Percentiles rank a stretch among this genome's conserved stretches.
These are phyloP conservation scores for Dreissena rostriformis DNA, from an alignment of 1,140 invertebrate genomes.

Conservation along the genomic window DNA sequence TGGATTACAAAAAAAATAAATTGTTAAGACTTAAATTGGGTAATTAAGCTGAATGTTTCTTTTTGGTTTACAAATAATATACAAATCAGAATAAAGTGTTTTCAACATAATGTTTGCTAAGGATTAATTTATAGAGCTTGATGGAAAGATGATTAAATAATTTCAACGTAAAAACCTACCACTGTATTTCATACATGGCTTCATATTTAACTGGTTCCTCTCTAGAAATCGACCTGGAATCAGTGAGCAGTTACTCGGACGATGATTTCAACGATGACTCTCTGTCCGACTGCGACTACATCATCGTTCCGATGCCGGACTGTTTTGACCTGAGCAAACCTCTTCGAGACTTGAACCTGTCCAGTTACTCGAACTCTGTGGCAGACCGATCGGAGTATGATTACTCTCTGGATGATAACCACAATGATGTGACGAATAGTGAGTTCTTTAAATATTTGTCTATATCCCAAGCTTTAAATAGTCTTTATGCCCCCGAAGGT, in stretches of 20 bases:
- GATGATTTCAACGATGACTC: constrained; percentile 54
- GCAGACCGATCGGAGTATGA: constrained; percentile 1
- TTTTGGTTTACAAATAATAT: too few species aligned
- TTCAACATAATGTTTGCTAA: too few species aligned
- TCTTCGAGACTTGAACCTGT: constrained; percentile 28
- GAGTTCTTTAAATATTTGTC: neutral
- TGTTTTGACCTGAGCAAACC: constrained; percentile 74
- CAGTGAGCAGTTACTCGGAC: constrained; percentile 60
- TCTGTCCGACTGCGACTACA: constrained; percentile 69
- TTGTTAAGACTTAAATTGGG: too few species aligned
- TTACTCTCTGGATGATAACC: constrained; percentile 51
- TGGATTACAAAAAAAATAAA: too few species aligned
- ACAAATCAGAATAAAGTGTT: too few species aligned
- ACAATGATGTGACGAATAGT: constrained; percentile 30
- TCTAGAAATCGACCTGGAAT: constrained; percentile 67
- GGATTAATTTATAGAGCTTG: too few species aligned
- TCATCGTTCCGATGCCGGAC: constrained; percentile 76
- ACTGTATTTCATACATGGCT: too few species aligned
- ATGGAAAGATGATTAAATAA: too few species aligned
- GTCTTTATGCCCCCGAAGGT: too few species aligned
- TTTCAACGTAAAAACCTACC: too few species aligned
- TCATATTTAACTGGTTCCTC: neutral
- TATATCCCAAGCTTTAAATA: too few species aligned
- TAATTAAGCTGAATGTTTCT: too few species aligned
- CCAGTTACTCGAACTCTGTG: constrained; percentile 45